Percentiles rank a stretch among this genome's conserved stretches.
Conservation (phyloP, 2,797 vertebrate genomes). For the Neopelma chrysocephalum region DNA sequence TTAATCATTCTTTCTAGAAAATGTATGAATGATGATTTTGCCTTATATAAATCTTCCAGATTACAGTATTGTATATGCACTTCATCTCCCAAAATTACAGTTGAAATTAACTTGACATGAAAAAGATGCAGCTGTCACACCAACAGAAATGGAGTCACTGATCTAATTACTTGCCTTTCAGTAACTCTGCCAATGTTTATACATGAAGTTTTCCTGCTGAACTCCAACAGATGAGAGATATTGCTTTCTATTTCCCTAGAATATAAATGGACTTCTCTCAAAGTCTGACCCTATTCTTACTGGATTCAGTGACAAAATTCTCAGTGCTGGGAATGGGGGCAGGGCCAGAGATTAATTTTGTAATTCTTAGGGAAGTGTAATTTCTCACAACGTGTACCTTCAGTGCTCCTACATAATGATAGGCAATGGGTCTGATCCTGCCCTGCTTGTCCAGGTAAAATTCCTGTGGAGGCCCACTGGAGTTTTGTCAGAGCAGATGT, state of each 20-base stretch:
- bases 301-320: neutral
- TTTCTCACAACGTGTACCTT: neutral
- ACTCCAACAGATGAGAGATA: constrained; percentile 71
- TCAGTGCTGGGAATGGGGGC: neutral
- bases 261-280: constrained; percentile 42
- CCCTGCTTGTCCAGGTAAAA: neutral
- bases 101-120: constrained; percentile 52
- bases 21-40: constrained; percentile 72
- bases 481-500: neutral
- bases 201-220: constrained; percentile 68
- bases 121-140: constrained; percentile 58
- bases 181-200: constrained; percentile 80
- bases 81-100: constrained; percentile 57
- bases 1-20: constrained; percentile 67
- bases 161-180: constrained; percentile 71
- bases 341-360: neutral
- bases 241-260: constrained; percentile 67
- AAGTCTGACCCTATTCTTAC: neutral
- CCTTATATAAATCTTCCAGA: constrained; percentile 78
- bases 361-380: neutral
- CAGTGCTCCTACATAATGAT: neutral
- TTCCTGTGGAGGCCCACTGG: neutral
- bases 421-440: neutral
- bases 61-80: constrained; percentile 73
- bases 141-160: constrained; percentile 60